These are phyloP conservation scores for Mormyrops attenuatus DNA, from an alignment of 2,797 vertebrate species.

Conservation along the genomic window DNA sequence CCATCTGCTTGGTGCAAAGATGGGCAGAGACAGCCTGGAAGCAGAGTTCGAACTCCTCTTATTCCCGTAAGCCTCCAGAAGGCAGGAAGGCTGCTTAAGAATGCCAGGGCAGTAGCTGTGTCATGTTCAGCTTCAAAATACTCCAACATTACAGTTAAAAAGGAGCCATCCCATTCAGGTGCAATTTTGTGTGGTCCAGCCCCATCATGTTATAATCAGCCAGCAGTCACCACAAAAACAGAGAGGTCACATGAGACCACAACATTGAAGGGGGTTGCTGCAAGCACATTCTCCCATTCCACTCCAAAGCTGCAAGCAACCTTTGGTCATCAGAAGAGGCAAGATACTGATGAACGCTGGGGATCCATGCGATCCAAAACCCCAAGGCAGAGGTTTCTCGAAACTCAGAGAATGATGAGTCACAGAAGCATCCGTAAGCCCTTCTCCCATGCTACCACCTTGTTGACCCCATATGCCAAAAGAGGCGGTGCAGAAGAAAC, in stretches of 20 bases:
- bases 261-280: neutral
- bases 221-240: conserved; percentile 29
- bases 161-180: conserved; percentile 30
- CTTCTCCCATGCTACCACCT: conserved; percentile 25
- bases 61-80: conserved; percentile 10
- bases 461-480: conserved; percentile 33
- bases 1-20: conserved; percentile 33
- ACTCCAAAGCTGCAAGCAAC: neutral
- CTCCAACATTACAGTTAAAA: conserved; percentile 30
- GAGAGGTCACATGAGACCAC: conserved; percentile 21
- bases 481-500: conserved; percentile 46
- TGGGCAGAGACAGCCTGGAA: conserved; percentile 30
- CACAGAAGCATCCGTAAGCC: conserved; percentile 44
- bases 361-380: conserved; percentile 41
- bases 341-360: neutral
- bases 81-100: conserved; percentile 18
- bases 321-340: neutral
- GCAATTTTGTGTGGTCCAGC: conserved; percentile 12
- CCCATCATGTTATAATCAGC: conserved; percentile 20
- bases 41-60: conserved; percentile 26
- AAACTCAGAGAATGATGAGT: conserved; percentile 47
- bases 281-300: neutral
- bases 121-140: conserved; percentile 10
- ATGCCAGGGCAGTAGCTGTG: conserved; percentile 17
- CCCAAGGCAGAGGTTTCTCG: conserved; percentile 44